A percentile compares a stretch with the other conserved stretches of the same genome.
Evolutionary conservation across 2,797 vertebrate genomes (phyloP).

Genomic region (Pteronotus mesoamericanus): DNA sequence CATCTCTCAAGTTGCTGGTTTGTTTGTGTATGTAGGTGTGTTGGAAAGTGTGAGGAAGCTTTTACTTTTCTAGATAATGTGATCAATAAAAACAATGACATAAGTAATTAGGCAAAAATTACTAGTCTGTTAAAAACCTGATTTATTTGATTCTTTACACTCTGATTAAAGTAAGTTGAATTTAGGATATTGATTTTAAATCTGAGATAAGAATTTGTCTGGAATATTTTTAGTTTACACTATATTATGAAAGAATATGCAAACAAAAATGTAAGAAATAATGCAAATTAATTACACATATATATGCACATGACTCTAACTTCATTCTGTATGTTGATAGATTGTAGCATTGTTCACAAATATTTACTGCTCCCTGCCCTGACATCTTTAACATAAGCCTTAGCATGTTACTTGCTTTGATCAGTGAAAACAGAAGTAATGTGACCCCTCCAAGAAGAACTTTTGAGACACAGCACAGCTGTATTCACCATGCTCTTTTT

Average conservation of each 20-base stretch:
- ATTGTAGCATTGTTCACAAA: background rate
- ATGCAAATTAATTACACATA: background rate
- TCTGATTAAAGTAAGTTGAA: background rate
- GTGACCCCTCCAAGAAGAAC: background rate
- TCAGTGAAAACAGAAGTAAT: background rate
- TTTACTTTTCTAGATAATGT: background rate
- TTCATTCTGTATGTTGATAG: background rate
- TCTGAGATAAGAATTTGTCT: background rate
- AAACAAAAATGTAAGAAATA: background rate
- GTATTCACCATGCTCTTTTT: background rate
- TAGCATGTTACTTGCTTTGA: background rate
- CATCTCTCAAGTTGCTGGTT: background rate
- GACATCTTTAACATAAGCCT: background rate
- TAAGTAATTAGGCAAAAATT: background rate
- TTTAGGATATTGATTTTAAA: background rate
- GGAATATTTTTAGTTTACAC: background rate
- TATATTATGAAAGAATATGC: background rate
- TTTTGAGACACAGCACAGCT: background rate
- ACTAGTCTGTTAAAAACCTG: background rate
- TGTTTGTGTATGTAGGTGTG: background rate
- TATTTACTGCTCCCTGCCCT: background rate
- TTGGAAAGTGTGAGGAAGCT: background rate
- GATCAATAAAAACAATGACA: background rate
- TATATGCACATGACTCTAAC: background rate
- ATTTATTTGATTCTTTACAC: background rate